Base-by-base conservation (phyloP, 2,888 invertebrate species). In the Salticus scenicus region DNA sequence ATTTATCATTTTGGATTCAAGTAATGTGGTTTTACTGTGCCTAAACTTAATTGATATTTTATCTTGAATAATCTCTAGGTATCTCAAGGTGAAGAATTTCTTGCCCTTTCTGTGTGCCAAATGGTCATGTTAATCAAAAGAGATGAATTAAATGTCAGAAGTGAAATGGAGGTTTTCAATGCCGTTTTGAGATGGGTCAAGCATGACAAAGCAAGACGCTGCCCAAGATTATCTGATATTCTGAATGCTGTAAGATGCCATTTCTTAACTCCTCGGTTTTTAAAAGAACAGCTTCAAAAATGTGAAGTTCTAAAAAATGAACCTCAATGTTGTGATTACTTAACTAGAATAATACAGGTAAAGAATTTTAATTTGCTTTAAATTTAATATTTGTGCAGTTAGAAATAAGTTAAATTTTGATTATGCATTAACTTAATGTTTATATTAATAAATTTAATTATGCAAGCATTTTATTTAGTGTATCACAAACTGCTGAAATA, bases 51-150 rank as follows among this genome's bases (percentile, higher is more conserved):
- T n/a, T n/a, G n/a, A n/a, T n/a, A n/a, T n/a, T n/a, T n/a, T n/a
- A n/a, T n/a, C n/a, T n/a, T n/a, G n/a, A n/a, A n/a, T n/a, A n/a
- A n/a, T 33, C 72, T 90, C 24, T 91, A 95, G 94, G 96, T 98
- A 88, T 96, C 96, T 90, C 95, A 96, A 91, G 96, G 97, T 91
- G 97, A 98, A 90, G 98, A 98, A 91, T 98, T 98, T 91, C 92
- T 97, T 28, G 96, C 96, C 89, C 91, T 98, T 76, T 95, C 94
- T 10, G 94, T 94, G 0, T 94, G 95, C 89, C 96, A 97, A 91
- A 91, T 98, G 88, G 94, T 97, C 88, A 93, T 94, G 63, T 92
- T 98, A 69, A 96, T 98, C 84, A 93, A 96, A 89, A 95, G 96
- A 90, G 98, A 98, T 90, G 97, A 97, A 91, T 92, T 98, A 0